phyloP scores from a whole-genome alignment of 2,888 invertebrate species.

The Cataglyphis albicans region DNA sequence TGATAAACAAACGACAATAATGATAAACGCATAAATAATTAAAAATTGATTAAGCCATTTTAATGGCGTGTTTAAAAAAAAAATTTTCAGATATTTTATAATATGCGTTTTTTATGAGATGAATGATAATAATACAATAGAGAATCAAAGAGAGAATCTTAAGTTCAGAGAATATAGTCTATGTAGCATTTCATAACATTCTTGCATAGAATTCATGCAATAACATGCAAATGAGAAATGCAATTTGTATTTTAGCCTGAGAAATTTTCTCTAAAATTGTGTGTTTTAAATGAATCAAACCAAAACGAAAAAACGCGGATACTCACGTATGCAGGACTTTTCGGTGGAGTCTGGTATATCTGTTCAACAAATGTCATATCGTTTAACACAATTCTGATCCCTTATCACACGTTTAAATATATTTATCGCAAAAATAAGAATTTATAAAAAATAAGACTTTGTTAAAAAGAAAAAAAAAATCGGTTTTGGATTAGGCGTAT shows the following conservation, averaged over 20 bases:
- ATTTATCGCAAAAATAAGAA: slow-evolving; percentile 7
- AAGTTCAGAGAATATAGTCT: background rate
- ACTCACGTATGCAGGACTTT: slow-evolving; percentile 82
- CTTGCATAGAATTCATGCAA: slow-evolving; percentile 41
- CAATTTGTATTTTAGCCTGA: slow-evolving; percentile 23
- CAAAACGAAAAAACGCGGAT: background rate
- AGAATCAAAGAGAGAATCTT: background rate
- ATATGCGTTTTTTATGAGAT: background rate
- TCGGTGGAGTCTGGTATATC: slow-evolving; percentile 75
- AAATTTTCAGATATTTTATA: background rate
- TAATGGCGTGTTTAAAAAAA: background rate
- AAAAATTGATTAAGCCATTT: background rate
- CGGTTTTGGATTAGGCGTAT: background rate
- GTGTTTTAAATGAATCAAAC: slow-evolving; percentile 5
- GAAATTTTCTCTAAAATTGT: slow-evolving; percentile 15
- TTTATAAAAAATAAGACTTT: background rate
- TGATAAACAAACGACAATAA: slow-evolving; percentile 8
- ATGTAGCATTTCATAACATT: background rate
- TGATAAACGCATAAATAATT: background rate
- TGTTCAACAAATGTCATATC: slow-evolving; percentile 52
- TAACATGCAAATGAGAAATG: slow-evolving; percentile 34
- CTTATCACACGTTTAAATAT: background rate
- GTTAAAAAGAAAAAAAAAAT: background rate
- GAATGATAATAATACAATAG: background rate
- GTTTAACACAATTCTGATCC: background rate